Base-by-base conservation (phyloP, 2,888 invertebrate genomes). In the Noctua janthina region DNA sequence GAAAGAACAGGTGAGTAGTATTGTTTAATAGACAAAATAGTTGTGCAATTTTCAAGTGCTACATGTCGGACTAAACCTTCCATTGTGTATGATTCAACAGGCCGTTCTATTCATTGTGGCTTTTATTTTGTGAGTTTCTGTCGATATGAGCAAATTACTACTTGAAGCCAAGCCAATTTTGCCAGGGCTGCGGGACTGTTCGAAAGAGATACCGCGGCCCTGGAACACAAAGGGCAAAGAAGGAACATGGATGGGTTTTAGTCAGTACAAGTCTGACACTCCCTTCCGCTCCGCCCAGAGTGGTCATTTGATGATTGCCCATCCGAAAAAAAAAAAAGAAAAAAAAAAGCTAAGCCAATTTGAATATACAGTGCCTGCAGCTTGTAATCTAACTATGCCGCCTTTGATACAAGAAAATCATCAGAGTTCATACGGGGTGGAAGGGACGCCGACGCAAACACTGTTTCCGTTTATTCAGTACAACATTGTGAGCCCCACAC, bases 61-160 rank as follows among this genome's bases (percentile, higher is more conserved):
- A 29, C 8, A 23, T 49, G 39, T 67, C 7, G 0, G 6, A 51
- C 10, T 15, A n/a, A n/a, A n/a, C 1, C 15, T 68, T 20, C 1
- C 1, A 15, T 68, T 35, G 13, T 6, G 7, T 23, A 17, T 15
- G 17, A 46, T 81, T 71, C 64, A 71, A 81, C 71, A 81, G 54
- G 72, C 64, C 20, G n/a, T 62, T 43, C 2, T 15, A 13, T 51
- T 59, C 13, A 23, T 11, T 35, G 6, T 0, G 35, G 7, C 20
- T 46, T 79, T 46, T 46, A 29, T 68, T 79, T 46, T 23, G 56
- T 29, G 29, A 51, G 29, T 62, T 43, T 79, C 17, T 2, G 49
- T 43, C 10, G 23, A 15, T 43, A 35, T 10, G 29, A 62, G 23
- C 43, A 54, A 62, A 56, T 67, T 49, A 15, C 20, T 67, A 39